Evolutionary conservation across 1,140 invertebrate species (phyloP), one percentile per base, ranked within the genome.

Genomic region (Thaumetopoea pityocampa): DNA sequence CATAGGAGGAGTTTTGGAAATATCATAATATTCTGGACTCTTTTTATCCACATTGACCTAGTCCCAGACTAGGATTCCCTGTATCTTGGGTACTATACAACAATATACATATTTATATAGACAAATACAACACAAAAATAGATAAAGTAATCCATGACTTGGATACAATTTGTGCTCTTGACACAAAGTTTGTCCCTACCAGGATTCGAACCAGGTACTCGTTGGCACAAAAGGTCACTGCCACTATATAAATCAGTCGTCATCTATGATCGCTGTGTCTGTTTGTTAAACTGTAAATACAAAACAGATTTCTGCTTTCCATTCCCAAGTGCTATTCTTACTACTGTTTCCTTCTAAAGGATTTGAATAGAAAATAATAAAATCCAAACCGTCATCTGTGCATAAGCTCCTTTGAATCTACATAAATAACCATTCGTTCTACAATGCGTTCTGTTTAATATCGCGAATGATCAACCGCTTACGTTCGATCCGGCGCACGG

Each of bases 401-500:
- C 4, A 5, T 14, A 3, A 28, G 5, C 12, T 12, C 15, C 7
- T 28, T 14, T 6, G 4, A 14, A 1, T 6, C 6, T 14, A n/a
- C 6, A 5, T 24, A 6, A 24, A 24, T 24, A 2, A 7, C 9
- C 2, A 24, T n/a, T 24, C 6, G 9, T 23, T 3, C 5, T 23
- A 7, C 10, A 14, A 10, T 2, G 2, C 4, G 12, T 14, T 7
- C 7, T 19, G 22, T 29, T 40, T 20, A 19, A 29, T 40, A 14
- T 19, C 20, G 8, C 20, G 36, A 29, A 18, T 37, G 19, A 26
- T 37, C 35, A 37, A 10, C 27, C 30, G 26, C 22, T 27, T 17
- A 10, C 10, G 18, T 30, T 22, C 19, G 55, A 59, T 59, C 36
- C 24, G 41, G 47, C 34, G 42, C 43, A 32, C 35, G 42, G 46